These are phyloP conservation scores for Dasysyrphus albostriatus DNA, from an alignment of 2,888 invertebrate genomes.

Conservation along the genomic window DNA sequence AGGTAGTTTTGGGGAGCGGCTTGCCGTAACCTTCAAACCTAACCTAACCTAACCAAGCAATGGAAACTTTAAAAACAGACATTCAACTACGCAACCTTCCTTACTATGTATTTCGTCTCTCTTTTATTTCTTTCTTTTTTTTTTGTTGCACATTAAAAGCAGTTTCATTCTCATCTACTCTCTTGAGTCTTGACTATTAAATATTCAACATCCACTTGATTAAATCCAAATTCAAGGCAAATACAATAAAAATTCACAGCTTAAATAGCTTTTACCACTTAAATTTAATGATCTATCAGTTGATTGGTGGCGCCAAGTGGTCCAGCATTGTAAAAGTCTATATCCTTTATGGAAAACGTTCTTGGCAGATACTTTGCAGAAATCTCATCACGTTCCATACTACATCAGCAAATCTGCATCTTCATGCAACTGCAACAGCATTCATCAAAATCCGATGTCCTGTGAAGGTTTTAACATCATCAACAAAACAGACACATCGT, in stretches of 20 bases:
- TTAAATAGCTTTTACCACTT: neutral
- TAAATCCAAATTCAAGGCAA: neutral
- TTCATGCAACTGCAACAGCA: neutral
- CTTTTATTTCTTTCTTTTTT: neutral
- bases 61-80: too few relatives aligned
- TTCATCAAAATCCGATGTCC: slow-evolving; percentile 22
- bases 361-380: neutral
- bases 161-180: neutral
- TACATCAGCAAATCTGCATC: slow-evolving; percentile 3
- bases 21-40: too few relatives aligned
- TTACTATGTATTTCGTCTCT: neutral
- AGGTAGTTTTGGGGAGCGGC: too few relatives aligned
- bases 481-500: slow-evolving; percentile 21
- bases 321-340: neutral
- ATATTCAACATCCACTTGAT: neutral
- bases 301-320: slow-evolving; percentile 15
- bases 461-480: neutral
- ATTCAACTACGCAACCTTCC: neutral
- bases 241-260: slow-evolving; percentile 5
- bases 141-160: neutral
- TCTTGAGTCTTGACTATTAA: neutral
- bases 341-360: neutral
- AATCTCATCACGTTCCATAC: slow-evolving; percentile 1
- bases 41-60: too few relatives aligned
- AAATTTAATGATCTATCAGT: slow-evolving; percentile 20